Percentiles rank a stretch among this genome's conserved stretches.
Conservation (phyloP, 2,113 vertebrate genomes). For the Nerophis lumbriciformis region DNA sequence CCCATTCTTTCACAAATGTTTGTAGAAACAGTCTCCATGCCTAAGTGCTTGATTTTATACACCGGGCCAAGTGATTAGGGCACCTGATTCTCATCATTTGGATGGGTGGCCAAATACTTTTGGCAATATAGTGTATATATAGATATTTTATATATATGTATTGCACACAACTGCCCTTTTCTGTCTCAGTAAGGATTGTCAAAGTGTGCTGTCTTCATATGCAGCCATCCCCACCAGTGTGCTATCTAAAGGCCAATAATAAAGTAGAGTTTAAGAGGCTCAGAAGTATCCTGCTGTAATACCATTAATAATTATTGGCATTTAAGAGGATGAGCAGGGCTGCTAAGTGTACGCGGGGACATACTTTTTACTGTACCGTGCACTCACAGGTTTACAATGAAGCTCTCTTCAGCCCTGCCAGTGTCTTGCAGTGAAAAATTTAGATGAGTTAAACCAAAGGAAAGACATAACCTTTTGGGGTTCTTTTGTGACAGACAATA, state of each 20-base stretch:
- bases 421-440: conserved; percentile 15
- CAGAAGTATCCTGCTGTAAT: conserved; percentile 61
- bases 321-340: conserved; percentile 63
- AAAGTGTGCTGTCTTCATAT: conserved; percentile 19
- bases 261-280: conserved; percentile 65
- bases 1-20: too few species aligned
- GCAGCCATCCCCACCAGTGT: conserved; percentile 24
- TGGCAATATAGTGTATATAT: too few species aligned
- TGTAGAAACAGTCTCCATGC: too few species aligned
- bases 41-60: too few species aligned
- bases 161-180: conserved; percentile 5
- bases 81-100: too few species aligned
- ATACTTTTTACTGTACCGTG: conserved; percentile 53
- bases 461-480: conserved; percentile 8
- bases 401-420: conserved; percentile 7
- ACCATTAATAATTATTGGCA: conserved; percentile 69
- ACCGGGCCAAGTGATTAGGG: too few species aligned
- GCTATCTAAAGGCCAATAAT: conserved; percentile 48
- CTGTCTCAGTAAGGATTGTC: conserved; percentile 21
- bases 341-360: conserved; percentile 46
- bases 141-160: background rate
- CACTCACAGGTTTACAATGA: conserved; percentile 51
- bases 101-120: too few species aligned
- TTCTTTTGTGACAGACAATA: conserved; percentile 28
- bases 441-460: conserved; percentile 6